phyloP scores from a whole-genome alignment of 2,113 vertebrate genomes.

The Catharus minimus region DNA sequence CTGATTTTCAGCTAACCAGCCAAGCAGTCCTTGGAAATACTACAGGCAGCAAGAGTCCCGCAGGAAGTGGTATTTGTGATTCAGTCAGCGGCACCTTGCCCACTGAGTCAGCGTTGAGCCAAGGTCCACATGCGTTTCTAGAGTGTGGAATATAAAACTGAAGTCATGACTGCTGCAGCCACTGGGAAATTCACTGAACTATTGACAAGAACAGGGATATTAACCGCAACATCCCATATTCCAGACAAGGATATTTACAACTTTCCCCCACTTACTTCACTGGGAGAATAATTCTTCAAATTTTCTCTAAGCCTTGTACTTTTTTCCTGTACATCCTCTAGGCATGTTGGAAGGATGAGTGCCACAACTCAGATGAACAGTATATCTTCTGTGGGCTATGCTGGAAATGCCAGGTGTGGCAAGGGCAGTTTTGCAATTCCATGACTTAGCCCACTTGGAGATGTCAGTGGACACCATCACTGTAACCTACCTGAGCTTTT shows the following conservation, averaged over 20 bases:
- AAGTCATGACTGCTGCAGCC: not conserved
- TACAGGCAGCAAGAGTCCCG: not conserved
- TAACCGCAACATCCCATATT: not conserved
- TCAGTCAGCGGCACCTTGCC: conserved; percentile 51
- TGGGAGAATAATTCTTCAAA: not conserved
- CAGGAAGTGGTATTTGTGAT: conserved; percentile 57
- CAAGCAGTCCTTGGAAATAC: not conserved
- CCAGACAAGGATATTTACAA: not conserved
- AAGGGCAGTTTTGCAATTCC: not conserved
- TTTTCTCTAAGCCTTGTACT: not conserved
- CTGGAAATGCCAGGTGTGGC: not conserved
- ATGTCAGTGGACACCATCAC: not conserved
- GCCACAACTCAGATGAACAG: not conserved
- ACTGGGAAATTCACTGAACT: conserved; percentile 21
- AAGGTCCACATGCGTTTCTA: not conserved
- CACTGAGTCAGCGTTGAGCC: conserved; percentile 57
- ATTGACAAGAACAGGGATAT: not conserved
- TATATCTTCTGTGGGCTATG: not conserved
- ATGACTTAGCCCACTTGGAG: not conserved
- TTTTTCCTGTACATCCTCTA: not conserved
- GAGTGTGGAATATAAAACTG: not conserved
- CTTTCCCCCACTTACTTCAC: not conserved
- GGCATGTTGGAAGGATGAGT: not conserved
- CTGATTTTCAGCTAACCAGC: not conserved
- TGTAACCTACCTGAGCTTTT: not conserved